phyloP scores from a whole-genome alignment of 2,113 vertebrate species.

The Cyanoramphus novaezelandiae region DNA sequence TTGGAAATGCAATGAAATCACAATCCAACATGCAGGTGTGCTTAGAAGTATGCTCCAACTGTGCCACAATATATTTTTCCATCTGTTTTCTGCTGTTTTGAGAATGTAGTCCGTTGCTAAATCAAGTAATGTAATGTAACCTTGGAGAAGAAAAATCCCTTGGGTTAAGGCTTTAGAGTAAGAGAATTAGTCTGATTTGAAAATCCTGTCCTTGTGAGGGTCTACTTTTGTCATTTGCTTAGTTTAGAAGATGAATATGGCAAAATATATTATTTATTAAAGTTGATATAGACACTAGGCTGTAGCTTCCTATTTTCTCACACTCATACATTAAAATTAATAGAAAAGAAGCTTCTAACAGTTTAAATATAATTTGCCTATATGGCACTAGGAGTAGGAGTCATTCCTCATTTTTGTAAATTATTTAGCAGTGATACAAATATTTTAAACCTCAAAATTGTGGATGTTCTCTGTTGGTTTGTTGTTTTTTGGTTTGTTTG shows the following conservation, averaged over 20 bases:
- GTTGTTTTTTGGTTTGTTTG: not conserved
- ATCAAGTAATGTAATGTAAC: not conserved
- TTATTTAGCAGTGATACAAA: constrained; percentile 48
- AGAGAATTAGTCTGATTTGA: constrained; percentile 17
- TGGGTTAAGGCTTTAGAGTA: constrained; percentile 11
- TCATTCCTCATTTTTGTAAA: constrained; percentile 34
- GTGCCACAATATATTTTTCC: not conserved
- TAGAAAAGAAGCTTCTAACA: constrained; percentile 51
- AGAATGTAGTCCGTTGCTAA: not conserved
- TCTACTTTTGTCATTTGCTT: constrained; percentile 62
- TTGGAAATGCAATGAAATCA: not conserved
- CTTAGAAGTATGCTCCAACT: not conserved
- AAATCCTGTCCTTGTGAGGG: constrained; percentile 39
- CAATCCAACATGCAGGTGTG: not conserved
- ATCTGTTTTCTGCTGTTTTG: not conserved
- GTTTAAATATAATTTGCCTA: constrained; percentile 43
- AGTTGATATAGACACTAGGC: constrained; percentile 41
- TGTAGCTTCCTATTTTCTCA: constrained; percentile 19
- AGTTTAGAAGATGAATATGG: constrained; percentile 59
- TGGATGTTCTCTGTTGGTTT: not conserved
- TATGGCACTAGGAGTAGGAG: not conserved
- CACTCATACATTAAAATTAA: constrained; percentile 62
- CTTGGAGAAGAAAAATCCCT: constrained; percentile 14
- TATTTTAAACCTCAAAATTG: constrained; percentile 33
- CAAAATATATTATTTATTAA: constrained; percentile 69